Base-by-base conservation (phyloP, 2,113 vertebrate species). In the Monarcha castaneiventris region DNA sequence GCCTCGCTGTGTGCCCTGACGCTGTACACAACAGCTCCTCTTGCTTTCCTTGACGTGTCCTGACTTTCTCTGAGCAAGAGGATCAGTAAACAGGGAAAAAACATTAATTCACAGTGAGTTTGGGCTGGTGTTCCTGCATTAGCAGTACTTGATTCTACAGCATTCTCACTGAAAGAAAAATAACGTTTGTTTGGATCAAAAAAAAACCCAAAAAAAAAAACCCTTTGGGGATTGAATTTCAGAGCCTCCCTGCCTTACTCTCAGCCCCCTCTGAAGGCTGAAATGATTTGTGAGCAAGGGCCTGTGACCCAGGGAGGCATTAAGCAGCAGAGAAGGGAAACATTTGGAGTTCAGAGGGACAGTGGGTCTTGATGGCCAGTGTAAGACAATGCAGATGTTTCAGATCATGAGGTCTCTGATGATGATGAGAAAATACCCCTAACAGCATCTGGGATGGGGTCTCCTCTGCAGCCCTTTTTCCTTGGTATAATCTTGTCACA, bases 231-330 rank as follows among this genome's bases (percentile, higher is more conserved):
- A 99, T 99, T 99, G 97, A 97, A 98, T 99, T 99, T 99, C 99
- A 97, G 96, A 82, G 97, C 96, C 87, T 97, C 97, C 96, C 96
- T 96, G 96, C 94, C 90, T 97, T 96, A 90, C 83, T 97, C 97
- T 97, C 98, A 96, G 97, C 95, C 98, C 96, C 98, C 97, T 98
- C 97, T 73, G 97, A 98, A 96, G 97, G 95, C 97, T 97, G 98
- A 97, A 97, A 98, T 99, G 99, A 99, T 99, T 99, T 99, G 99
- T 99, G 99, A 98, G 98, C 84, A 84, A 97, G 98, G 98, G 99
- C 98, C 97, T 97, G 97, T 99, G 98, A 99, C 99, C 99, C 98
- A 97, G 97, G 84, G 97, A 98, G 98, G 98, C 99, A 99, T 99
- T 97, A 98, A 98, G 98, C 98, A 98, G 98, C 94, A 81, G 95